These are phyloP conservation scores for Parazoanthus darwini DNA, from an alignment of 92 coral and sea anemone species.

Conservation along the genomic window DNA sequence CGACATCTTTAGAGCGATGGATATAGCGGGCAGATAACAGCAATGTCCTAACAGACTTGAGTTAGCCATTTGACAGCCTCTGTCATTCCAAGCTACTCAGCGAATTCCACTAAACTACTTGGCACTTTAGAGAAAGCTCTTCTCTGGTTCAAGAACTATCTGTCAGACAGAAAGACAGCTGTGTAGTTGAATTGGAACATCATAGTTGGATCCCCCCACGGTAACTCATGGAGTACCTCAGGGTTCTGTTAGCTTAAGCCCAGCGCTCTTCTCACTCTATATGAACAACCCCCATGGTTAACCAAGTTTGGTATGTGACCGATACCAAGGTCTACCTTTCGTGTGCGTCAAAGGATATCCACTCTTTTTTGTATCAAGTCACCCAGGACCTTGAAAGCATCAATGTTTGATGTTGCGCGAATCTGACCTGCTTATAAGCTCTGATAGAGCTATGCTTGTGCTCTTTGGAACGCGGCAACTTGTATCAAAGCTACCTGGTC, in stretches of 20 bases:
- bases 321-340: constrained; percentile 37
- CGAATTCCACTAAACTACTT: constrained; percentile 39
- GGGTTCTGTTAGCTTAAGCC: too few relatives aligned
- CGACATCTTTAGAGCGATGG: constrained; percentile 44
- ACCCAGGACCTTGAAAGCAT: too few relatives aligned
- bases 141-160: constrained; percentile 39
- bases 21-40: constrained; percentile 40
- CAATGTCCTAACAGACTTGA: constrained; percentile 13
- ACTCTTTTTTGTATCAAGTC: constrained; percentile 7
- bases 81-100: constrained; percentile 45
- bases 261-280: constrained; percentile 32
- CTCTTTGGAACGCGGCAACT: not conserved
- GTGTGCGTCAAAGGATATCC: constrained; percentile 29
- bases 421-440: not conserved
- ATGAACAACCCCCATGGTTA: constrained; percentile 36
- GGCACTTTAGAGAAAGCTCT: constrained; percentile 39
- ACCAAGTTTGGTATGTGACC: constrained; percentile 30
- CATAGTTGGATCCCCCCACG: too few relatives aligned
- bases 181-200: not conserved
- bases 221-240: too few relatives aligned
- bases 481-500: constrained; percentile 31
- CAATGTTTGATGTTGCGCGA: too few relatives aligned
- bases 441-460: too few relatives aligned
- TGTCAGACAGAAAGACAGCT: constrained; percentile 32
- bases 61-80: constrained; percentile 53